Percentiles rank a stretch among this genome's conserved stretches.
Evolutionary conservation across 2,797 vertebrate genomes (phyloP).

Genomic region (Sitta carolinensis): DNA sequence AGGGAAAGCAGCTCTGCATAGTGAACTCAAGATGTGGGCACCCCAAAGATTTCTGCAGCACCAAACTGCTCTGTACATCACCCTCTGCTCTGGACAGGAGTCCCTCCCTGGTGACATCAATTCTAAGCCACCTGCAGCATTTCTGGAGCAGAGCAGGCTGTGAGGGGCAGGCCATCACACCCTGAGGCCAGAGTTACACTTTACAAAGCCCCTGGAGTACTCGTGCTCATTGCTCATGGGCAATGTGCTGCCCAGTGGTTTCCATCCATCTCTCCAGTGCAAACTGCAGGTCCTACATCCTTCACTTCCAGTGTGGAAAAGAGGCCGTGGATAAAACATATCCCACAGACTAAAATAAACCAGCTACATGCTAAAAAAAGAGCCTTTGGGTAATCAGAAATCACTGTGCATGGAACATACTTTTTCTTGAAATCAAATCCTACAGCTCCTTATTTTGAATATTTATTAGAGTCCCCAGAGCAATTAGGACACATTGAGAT

Average conservation of each 20-base stretch:
- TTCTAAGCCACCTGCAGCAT: not conserved
- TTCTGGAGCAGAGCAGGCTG: not conserved
- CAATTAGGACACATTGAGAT: not conserved
- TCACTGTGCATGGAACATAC: not conserved
- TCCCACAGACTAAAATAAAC: constrained; percentile 19
- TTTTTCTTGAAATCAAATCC: constrained; percentile 7
- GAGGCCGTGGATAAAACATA: not conserved
- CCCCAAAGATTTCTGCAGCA: not conserved
- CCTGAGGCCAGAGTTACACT: not conserved
- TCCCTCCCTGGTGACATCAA: not conserved
- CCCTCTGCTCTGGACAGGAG: not conserved
- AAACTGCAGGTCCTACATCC: not conserved
- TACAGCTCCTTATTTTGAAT: constrained; percentile 26
- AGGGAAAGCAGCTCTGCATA: not conserved
- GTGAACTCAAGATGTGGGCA: not conserved
- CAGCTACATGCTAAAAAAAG: constrained; percentile 21
- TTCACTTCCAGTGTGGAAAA: not conserved
- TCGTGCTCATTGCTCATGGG: not conserved
- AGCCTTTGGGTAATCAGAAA: constrained; percentile 37
- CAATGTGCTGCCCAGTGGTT: not conserved
- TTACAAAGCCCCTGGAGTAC: not conserved
- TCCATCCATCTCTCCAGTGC: not conserved
- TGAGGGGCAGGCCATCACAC: not conserved
- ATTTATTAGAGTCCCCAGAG: constrained; percentile 43
- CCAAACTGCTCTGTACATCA: not conserved